Evolutionary conservation across 2,888 invertebrate genomes (phyloP), one percentile per base, ranked within the genome.

Genomic region (Notodonta ziczac): DNA sequence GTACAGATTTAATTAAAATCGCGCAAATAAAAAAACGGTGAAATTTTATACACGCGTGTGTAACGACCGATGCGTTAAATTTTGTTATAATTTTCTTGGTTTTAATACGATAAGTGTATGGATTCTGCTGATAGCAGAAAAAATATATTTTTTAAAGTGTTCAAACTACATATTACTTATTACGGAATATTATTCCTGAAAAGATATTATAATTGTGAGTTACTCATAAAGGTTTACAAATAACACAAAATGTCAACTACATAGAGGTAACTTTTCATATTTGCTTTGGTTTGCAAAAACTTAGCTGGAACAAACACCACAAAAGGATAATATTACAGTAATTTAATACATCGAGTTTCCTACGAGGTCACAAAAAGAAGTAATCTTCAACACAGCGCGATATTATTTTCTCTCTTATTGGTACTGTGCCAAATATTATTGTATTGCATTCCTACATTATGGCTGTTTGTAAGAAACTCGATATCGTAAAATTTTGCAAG

Each of bases 1-100:
- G 70, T 75, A 81, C 77, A 76, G 83, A 85, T 87, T 88, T 84
- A 86, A 89, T 89, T 87, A 86, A 87, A 83, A 81, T 70, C 69
- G 62, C 70, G 24, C 40, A 13, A 35, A 55, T 39, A 16, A 55
- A 54, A n/a, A 10, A 7, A 9, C 12, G 16, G 50, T 50, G 16
- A 50, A 50, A 50, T 50, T 50, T 24, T 24, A 32, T 3, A 52
- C 8, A 10, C 51, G 10, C 51, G 13, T 52, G 6, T 10, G 8
- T 2, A 10, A 5, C 24, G 24, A 52, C 4, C 16, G 51, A 50
- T 16, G 9, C 32, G 24, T 52, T 12, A 32, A 52, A 32, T 32
- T 51, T 32, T 35, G 51, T 13, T 52, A 32, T 52, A 12, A 52
- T 52, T 52, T 52, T 32, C 2, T 7, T 35, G 35, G 35, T 35